Evolutionary conservation across 1,140 invertebrate species (phyloP).

Genomic region (Megalopta genalis): DNA sequence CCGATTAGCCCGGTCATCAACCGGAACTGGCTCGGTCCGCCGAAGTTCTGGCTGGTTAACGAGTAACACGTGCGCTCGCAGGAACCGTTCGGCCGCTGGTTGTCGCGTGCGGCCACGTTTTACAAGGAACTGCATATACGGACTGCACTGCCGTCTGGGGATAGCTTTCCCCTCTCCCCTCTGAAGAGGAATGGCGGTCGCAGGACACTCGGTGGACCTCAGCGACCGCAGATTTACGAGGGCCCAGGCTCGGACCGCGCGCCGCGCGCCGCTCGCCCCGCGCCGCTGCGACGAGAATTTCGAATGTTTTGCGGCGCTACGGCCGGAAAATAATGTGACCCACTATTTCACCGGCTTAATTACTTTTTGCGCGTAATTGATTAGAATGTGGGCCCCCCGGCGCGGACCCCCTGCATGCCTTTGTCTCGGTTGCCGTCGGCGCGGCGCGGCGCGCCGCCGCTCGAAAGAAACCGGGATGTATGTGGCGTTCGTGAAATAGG

Average conservation of each 20-base stretch:
- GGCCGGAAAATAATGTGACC: slow-evolving; percentile 21
- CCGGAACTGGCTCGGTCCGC: not conserved
- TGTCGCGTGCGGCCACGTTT: slow-evolving; percentile 2
- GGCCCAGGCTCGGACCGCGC: not conserved
- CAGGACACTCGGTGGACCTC: slow-evolving; percentile 49
- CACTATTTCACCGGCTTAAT: slow-evolving; percentile 22
- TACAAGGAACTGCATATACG: slow-evolving; percentile 21
- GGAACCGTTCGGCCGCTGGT: no score
- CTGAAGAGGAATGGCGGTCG: slow-evolving; percentile 50
- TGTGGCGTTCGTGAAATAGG: no score
- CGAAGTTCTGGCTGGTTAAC: not conserved
- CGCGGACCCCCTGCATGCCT: no score
- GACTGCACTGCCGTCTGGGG: slow-evolving; percentile 2
- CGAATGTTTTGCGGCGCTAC: slow-evolving; percentile 42
- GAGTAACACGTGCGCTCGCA: slow-evolving; percentile 12
- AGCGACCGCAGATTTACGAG: slow-evolving; percentile 57
- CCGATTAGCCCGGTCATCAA: not conserved
- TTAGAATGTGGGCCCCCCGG: not conserved
- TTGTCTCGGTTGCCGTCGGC: no score
- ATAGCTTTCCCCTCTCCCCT: not conserved
- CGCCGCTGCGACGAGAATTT: slow-evolving; percentile 50
- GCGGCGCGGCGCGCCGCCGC: no score
- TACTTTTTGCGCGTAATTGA: slow-evolving; percentile 37
- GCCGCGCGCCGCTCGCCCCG: no score
- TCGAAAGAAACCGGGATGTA: no score